Evolutionary conservation across 2,113 vertebrate species (phyloP), one percentile per base, ranked within the genome.

Genomic region (Rousettus leschenaultii): DNA sequence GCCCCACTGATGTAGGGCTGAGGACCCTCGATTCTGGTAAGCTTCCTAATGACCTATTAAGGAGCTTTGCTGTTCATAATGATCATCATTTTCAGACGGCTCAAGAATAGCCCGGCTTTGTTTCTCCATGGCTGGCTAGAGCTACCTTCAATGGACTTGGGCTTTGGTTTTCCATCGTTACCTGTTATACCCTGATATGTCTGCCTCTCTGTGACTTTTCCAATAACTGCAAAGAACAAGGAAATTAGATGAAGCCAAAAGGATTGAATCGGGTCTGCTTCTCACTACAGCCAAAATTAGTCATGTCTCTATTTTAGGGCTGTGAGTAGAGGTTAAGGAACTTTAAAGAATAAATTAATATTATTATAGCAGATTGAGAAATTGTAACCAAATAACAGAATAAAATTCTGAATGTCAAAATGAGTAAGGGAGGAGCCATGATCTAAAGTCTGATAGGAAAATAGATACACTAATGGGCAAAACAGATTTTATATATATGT

Each of bases 351-450:
- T 59, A 77, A 11, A 78, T n/a, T 1, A n/a, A 53, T 40, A 73
- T 38, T 24, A 45, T 55, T 26, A 33, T 15, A 22, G n/a, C 92
- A 88, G 57, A 55, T n/a, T 78, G 40, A 30, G 13, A 19, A 82
- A 77, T 43, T 57, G 8, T 87, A 83, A 43, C 7, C 55, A 73
- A 83, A 86, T 63, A 43, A 4, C 16, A 55, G 5, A 82, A 57
- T 30, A 83, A 85, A 94, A 86, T 92, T 61, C 6, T 66, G 35
- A 63, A 95, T 87, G 7, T 83, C 70, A 78, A 84, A 92, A 63
- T 73, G 61, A 73, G 24, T 51, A 9, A 89, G 35, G 3, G 19
- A 79, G 22, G 30, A 68, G 18, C 14, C 22, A 33, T 63, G 70
- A 26, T 75, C 10, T 75, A 68, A 68, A n/a, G 16, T 61, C 40